phyloP scores from a whole-genome alignment of 2,113 vertebrate species.

The Microcebus murinus region DNA sequence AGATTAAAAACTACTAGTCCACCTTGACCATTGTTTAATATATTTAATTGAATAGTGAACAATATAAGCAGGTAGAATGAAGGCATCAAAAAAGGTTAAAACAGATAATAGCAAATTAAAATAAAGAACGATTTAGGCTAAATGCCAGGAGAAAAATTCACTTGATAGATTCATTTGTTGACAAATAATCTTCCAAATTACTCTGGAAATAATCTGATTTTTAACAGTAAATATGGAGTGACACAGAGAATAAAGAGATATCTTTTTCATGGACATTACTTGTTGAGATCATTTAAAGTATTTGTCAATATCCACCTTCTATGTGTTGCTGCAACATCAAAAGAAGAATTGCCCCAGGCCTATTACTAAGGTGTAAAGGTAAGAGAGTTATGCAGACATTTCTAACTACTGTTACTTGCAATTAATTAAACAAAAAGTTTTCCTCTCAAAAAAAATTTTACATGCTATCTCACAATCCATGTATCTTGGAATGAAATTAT shows the following conservation, averaged over 20 bases:
- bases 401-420: neutral
- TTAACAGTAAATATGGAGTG: neutral
- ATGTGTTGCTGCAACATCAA: neutral
- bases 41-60: neutral
- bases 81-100: neutral
- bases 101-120: neutral
- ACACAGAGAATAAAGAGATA: neutral
- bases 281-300: neutral
- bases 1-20: neutral
- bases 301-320: neutral
- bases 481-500: neutral
- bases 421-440: neutral
- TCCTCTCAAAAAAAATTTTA: neutral
- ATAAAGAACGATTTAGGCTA: neutral
- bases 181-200: neutral
- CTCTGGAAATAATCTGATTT: neutral
- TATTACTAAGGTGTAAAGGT: neutral
- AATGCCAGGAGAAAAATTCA: neutral
- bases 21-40: neutral
- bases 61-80: neutral
- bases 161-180: neutral
- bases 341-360: neutral
- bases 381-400: neutral
- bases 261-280: neutral
- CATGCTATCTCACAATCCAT: neutral